Base-by-base conservation (phyloP, 2,888 invertebrate species). In the Ochropacha duplaris region DNA sequence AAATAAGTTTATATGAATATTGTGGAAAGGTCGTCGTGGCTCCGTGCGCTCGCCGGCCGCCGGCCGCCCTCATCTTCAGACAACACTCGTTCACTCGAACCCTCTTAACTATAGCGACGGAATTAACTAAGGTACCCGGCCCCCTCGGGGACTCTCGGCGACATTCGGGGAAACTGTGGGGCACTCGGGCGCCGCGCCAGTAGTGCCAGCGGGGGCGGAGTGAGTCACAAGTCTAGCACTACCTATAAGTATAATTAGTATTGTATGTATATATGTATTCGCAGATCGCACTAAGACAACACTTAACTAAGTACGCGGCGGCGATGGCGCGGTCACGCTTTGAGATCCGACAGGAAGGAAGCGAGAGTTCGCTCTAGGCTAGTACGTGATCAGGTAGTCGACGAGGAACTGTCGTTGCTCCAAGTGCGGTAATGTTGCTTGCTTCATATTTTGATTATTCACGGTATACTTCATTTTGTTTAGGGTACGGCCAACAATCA, bases 121-220 rank as follows among this genome's bases (percentile, higher is more conserved):
- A 68, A 68, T 68, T 63, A 66, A 65, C 68, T 63, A 63, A 61
- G n/a, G n/a, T n/a, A n/a, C n/a, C 16, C 28, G 16, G 28, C 14
- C 16, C 24, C 4, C 22, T 24, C 26, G 26, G 24, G 14, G 4
- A 4, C 24, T 12, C 5, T 34, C 14, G 34, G 14, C 31, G 3
- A 9, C 9, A 9, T 9, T 9, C 31, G 31, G 1, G 8, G 9
- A 2, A 2, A 11, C 8, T 31, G 2, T 6, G 26, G 28, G 1
- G 9, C 28, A 28, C 28, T 28, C 9, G 28, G 28, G 9, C 9
- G 28, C 28, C 28, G 28, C 9, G 28, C 28, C 28, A 9, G 28
- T 6, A 28, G 28, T 9, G n/a, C n/a, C n/a, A n/a, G n/a, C n/a
- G 9, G 28, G 28, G 9, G 28, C 28, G 28, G 28, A 2, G 28